A percentile compares a stretch with the other conserved stretches of the same genome.
phyloP scores from a whole-genome alignment of 2,113 vertebrate genomes.

The Greenwoodochromis staneri region DNA sequence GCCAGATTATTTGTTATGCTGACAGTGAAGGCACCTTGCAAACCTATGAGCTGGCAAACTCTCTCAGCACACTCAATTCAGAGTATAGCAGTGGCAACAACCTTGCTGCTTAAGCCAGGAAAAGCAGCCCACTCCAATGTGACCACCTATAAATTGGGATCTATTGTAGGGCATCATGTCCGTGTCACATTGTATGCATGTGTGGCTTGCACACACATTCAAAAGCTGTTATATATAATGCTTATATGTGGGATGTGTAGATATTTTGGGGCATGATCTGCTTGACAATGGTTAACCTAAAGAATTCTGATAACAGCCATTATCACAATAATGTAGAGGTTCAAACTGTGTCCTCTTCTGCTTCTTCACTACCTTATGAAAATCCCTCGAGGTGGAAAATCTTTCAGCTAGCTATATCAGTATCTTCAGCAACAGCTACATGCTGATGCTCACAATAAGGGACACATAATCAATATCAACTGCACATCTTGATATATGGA shows the following conservation, averaged over 20 bases:
- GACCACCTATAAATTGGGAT: background rate
- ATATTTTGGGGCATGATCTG: background rate
- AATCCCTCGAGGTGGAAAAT: background rate
- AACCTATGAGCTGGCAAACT: background rate
- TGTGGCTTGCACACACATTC: background rate
- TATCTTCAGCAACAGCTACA: background rate
- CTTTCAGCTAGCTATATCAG: background rate
- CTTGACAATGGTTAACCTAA: background rate
- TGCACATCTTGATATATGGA: background rate
- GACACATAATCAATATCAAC: background rate
- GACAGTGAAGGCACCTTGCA: background rate
- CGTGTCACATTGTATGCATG: background rate
- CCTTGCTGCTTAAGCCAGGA: background rate
- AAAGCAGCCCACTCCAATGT: background rate
- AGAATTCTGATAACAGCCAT: background rate
- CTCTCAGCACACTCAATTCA: background rate
- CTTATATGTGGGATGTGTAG: too few species aligned
- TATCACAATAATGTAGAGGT: background rate
- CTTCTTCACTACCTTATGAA: fast-evolving
- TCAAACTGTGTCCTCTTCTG: background rate
- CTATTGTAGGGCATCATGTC: background rate
- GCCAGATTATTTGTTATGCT: background rate
- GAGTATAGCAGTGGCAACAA: background rate
- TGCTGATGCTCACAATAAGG: background rate
- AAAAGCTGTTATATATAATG: background rate